phyloP scores from a whole-genome alignment of 2,113 vertebrate genomes.

The Petrocephalus zakoni region DNA sequence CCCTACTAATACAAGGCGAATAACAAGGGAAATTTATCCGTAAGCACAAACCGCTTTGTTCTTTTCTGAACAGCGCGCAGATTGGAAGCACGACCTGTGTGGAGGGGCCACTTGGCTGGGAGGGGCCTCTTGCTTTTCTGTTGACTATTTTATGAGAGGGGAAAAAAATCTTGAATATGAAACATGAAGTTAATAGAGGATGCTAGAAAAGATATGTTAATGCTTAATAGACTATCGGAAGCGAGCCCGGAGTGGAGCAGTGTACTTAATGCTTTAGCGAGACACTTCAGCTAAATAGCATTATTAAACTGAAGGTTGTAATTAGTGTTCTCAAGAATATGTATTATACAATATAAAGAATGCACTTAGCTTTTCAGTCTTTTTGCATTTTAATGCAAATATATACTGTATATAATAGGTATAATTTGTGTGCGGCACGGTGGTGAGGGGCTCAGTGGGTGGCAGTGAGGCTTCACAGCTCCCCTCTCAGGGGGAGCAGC shows the following conservation, averaged over 20 bases:
- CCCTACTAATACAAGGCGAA: neutral
- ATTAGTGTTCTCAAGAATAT: neutral
- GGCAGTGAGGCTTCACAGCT: neutral
- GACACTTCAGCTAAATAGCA: neutral
- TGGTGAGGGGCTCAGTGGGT: neutral
- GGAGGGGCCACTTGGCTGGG: neutral
- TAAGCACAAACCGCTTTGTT: neutral
- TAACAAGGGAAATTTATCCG: neutral
- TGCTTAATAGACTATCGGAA: neutral
- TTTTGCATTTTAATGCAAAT: neutral
- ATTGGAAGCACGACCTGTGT: neutral
- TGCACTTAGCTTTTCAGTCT: neutral
- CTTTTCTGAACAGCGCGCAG: neutral
- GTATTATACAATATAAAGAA: neutral
- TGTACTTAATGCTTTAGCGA: neutral
- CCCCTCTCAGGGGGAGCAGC: neutral
- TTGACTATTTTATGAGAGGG: neutral
- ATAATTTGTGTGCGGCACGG: neutral
- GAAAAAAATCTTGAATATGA: neutral
- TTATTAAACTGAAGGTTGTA: neutral
- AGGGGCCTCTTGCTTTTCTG: neutral
- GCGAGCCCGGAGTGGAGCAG: neutral
- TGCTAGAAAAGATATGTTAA: neutral
- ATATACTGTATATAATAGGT: neutral
- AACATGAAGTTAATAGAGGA: neutral